These are phyloP conservation scores for Aphaenogaster floridana DNA, from an alignment of 1,140 invertebrate genomes.

Conservation along the genomic window DNA sequence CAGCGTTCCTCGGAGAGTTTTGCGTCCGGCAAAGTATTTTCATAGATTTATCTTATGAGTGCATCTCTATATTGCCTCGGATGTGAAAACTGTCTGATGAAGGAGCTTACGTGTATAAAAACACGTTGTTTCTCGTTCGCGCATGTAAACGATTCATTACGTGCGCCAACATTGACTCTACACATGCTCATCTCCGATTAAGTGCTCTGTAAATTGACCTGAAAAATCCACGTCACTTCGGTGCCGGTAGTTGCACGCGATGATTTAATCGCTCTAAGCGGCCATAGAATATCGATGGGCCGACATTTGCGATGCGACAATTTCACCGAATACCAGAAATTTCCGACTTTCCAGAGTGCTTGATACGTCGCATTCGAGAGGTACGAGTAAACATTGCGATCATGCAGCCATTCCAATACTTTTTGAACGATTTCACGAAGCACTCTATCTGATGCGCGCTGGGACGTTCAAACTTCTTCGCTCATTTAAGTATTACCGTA, in stretches of 20 bases:
- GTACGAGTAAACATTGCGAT: constrained; percentile 58
- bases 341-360: constrained; percentile 47
- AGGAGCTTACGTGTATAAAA: constrained; percentile 31
- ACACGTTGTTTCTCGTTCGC: constrained; percentile 18
- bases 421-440: constrained; percentile 50
- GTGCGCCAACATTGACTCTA: constrained; percentile 58
- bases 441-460: constrained; percentile 36
- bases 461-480: constrained; percentile 41
- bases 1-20: background rate
- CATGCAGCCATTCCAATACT: constrained; percentile 38
- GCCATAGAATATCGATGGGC: constrained; percentile 55
- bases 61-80: background rate
- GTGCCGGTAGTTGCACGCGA: constrained; percentile 30
- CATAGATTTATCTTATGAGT: background rate
- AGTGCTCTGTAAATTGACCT: constrained; percentile 71
- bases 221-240: constrained; percentile 67
- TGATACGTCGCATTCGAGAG: constrained; percentile 45
- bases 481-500: constrained; percentile 44
- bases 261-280: constrained; percentile 68
- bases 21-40: background rate
- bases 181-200: constrained; percentile 55
- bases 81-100: constrained; percentile 21
- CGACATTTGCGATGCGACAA: constrained; percentile 67
- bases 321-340: constrained; percentile 63
- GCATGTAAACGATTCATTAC: constrained; percentile 58